These are phyloP conservation scores for Drosophila lowei DNA, from an alignment of 1,140 invertebrate species.

Conservation along the genomic window DNA sequence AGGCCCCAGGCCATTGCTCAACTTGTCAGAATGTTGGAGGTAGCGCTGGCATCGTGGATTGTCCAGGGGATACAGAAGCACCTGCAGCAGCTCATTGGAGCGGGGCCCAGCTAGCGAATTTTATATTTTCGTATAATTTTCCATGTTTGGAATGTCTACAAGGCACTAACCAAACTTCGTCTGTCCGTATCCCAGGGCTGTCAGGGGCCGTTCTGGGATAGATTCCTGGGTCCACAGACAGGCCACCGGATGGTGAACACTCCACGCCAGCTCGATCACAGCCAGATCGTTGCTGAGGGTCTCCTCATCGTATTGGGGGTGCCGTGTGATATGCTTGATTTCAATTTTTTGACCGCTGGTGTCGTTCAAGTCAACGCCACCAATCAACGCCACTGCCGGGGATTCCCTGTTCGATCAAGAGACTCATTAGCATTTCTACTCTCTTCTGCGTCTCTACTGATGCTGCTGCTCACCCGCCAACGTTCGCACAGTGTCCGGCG, in stretches of 20 bases:
- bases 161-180: constrained; percentile 51
- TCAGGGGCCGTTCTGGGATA: constrained; percentile 37
- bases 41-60: constrained; percentile 32
- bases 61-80: constrained; percentile 38
- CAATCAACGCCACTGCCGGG: constrained; percentile 50
- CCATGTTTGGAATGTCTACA: not conserved
- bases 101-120: constrained; percentile 42
- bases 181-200: constrained; percentile 59
- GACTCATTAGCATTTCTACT: constrained; percentile 47
- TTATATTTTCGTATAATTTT: not conserved
- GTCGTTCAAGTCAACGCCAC: constrained; percentile 50
- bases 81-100: constrained; percentile 47
- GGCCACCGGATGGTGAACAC: constrained; percentile 19
- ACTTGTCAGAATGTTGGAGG: constrained; percentile 27
- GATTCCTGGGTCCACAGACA: constrained; percentile 43
- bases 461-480: constrained; percentile 47
- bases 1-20: constrained; percentile 28
- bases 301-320: constrained; percentile 45
- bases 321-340: constrained; percentile 41
- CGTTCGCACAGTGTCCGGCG: constrained; percentile 53
- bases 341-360: constrained; percentile 22
- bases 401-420: constrained; percentile 42
- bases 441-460: not conserved
- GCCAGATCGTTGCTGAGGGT: constrained; percentile 45
- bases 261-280: constrained; percentile 32